Evolutionary conservation across 2,113 vertebrate genomes (phyloP).

Genomic region (Pollachius pollachius): DNA sequence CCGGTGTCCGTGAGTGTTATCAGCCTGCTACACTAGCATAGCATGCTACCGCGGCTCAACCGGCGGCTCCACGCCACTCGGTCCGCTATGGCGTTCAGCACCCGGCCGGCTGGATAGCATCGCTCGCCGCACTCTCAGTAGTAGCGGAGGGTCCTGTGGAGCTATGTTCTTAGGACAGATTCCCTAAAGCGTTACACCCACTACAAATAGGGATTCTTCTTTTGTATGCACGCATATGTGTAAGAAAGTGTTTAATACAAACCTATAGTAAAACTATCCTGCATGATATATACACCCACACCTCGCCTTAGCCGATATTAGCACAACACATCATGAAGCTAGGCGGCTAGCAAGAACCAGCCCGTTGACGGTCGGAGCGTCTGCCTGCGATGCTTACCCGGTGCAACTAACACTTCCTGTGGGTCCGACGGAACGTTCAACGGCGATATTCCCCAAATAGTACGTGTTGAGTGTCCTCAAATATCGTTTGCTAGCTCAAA

Average conservation of each 20-base stretch:
- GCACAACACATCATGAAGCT: constrained; percentile 46
- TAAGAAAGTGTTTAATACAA: too few relatives aligned
- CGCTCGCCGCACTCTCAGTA: constrained; percentile 9
- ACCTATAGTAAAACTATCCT: constrained; percentile 16
- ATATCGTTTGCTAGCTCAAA: too few relatives aligned
- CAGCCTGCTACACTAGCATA: not conserved
- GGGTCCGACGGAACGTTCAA: too few relatives aligned
- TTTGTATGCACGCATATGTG: too few relatives aligned
- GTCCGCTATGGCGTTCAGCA: constrained; percentile 57
- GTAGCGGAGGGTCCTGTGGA: constrained; percentile 17
- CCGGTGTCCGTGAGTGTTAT: too few relatives aligned
- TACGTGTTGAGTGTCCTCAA: too few relatives aligned
- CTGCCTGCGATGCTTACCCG: constrained; percentile 1
- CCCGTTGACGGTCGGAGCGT: too few relatives aligned
- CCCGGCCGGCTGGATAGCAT: constrained; percentile 61
- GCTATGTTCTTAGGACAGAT: not conserved
- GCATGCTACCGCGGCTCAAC: constrained; percentile 37
- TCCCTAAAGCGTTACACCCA: not conserved
- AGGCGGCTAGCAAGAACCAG: constrained; percentile 42
- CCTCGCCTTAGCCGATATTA: constrained; percentile 70
- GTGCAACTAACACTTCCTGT: constrained; percentile 1
- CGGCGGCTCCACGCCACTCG: constrained; percentile 4
- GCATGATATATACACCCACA: constrained; percentile 49
- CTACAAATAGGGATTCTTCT: too few relatives aligned
- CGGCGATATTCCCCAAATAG: too few relatives aligned